These are phyloP conservation scores for Phaetusa simplex DNA, from an alignment of 2,113 vertebrate species.

Conservation along the genomic window DNA sequence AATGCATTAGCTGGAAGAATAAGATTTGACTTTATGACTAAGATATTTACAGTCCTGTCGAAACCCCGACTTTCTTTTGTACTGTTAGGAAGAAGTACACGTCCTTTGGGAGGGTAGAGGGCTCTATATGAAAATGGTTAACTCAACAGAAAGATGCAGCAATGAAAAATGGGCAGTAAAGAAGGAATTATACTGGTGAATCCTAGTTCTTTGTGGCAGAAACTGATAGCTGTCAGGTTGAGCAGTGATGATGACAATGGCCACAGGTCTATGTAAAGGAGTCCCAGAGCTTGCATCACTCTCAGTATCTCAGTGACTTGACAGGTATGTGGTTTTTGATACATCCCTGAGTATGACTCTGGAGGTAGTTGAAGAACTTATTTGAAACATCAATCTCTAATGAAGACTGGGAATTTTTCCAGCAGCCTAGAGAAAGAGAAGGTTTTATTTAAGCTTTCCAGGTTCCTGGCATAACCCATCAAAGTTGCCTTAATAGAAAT, in stretches of 20 bases:
- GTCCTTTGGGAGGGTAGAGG: slow-evolving; percentile 28
- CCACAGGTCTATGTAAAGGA: slow-evolving; percentile 21
- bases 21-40: slow-evolving; percentile 50
- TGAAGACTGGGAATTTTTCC: slow-evolving; percentile 21
- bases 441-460: neutral
- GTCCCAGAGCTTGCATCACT: slow-evolving; percentile 28
- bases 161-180: slow-evolving; percentile 29
- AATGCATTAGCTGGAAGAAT: neutral
- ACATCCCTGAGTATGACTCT: neutral
- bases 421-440: neutral
- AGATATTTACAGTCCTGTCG: slow-evolving; percentile 58
- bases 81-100: neutral
- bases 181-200: slow-evolving; percentile 4
- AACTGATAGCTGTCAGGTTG: slow-evolving; percentile 55
- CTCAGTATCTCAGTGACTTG: slow-evolving; percentile 14
- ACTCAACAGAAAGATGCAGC: neutral
- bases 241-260: slow-evolving; percentile 15
- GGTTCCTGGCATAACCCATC: neutral
- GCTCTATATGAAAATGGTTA: slow-evolving; percentile 32
- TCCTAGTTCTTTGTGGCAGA: neutral
- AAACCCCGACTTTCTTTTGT: neutral
- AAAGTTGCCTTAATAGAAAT: neutral
- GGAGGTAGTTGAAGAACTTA: slow-evolving; percentile 15
- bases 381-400: slow-evolving; percentile 48
- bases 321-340: slow-evolving; percentile 32